These are phyloP conservation scores for Drosophila hamatofila DNA, from an alignment of 2,888 invertebrate species.

Conservation along the genomic window DNA sequence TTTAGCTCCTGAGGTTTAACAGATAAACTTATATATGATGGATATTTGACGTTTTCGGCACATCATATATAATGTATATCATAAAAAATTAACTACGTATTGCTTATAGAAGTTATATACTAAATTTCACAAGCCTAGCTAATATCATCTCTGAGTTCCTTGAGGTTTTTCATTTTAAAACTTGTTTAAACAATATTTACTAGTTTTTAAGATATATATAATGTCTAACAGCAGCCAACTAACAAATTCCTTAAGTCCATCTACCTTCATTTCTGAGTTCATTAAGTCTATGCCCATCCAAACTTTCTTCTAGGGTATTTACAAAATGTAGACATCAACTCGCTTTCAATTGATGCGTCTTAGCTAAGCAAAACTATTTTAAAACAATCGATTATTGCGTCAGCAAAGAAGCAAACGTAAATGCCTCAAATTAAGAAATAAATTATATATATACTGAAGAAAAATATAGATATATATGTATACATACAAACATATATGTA, in stretches of 20 bases:
- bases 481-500: background rate
- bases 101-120: too few relatives aligned
- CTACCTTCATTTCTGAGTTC: background rate
- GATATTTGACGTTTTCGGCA: too few relatives aligned
- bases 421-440: conserved; percentile 17
- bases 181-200: too few relatives aligned
- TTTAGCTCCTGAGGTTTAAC: too few relatives aligned
- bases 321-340: conserved; percentile 10
- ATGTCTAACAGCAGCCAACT: too few relatives aligned
- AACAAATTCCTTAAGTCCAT: background rate
- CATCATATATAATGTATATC: too few relatives aligned
- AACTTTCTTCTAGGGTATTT: conserved; percentile 14
- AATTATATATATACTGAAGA: background rate
- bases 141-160: too few relatives aligned
- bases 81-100: too few relatives aligned
- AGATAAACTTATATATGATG: too few relatives aligned
- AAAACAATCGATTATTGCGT: conserved; percentile 73
- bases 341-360: conserved; percentile 22
- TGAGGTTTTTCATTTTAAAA: too few relatives aligned
- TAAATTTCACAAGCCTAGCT: too few relatives aligned
- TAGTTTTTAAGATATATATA: too few relatives aligned
- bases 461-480: background rate
- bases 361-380: conserved; percentile 38
- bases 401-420: conserved; percentile 49
- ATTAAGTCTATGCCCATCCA: background rate